Base-by-base conservation (phyloP, 2,797 vertebrate species). In the Sandelia bainsii region DNA sequence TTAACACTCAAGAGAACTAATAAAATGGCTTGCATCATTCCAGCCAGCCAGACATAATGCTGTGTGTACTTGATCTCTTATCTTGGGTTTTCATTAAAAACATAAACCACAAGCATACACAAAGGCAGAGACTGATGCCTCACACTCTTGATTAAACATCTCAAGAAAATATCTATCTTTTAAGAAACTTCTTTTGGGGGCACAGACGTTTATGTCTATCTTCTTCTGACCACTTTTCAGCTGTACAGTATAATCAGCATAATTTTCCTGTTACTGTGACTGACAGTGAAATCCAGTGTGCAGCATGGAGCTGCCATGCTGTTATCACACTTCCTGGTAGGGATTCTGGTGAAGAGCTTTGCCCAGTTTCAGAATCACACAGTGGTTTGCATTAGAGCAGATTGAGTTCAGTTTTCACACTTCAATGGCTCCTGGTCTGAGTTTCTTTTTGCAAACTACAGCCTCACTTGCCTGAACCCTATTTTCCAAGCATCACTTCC, bases 291-390 rank as follows among this genome's bases (percentile, higher is more conserved):
- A 62, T n/a, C 49, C 60, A 9, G 8, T 10, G 12, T 27, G 42
- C 46, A 39, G 32, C 48, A 37, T 7, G 42, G n/a, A n/a, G n/a
- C n/a, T n/a, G n/a, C n/a, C n/a, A 16, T 19, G 37, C 60, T 52
- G 56, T 68, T 61, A 53, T 4, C 60, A 11, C 5, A 49, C 37
- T 32, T 37, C 23, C 46, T 27, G 56, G 17, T 25, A 45, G 61
- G 12, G 53, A 59, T 34, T 34, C 42, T n/a, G 34, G 19, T 64
- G 50, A 75, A 48, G 65, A 60, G 45, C 17, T 61, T 12, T 16
- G 49, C 40, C n/a, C 22, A 4, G 37, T 32, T 53, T 29, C 19
- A 59, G 64, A 80, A 44, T 48, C 60, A 67, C 66, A 69, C 69
- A 23, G 34, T 17, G 25, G 40, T 67, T 51, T 19, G 2, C 0